Evolutionary conservation across 2,797 vertebrate species (phyloP), one percentile per base, ranked within the genome.

Genomic region (Vespertilio murinus): DNA sequence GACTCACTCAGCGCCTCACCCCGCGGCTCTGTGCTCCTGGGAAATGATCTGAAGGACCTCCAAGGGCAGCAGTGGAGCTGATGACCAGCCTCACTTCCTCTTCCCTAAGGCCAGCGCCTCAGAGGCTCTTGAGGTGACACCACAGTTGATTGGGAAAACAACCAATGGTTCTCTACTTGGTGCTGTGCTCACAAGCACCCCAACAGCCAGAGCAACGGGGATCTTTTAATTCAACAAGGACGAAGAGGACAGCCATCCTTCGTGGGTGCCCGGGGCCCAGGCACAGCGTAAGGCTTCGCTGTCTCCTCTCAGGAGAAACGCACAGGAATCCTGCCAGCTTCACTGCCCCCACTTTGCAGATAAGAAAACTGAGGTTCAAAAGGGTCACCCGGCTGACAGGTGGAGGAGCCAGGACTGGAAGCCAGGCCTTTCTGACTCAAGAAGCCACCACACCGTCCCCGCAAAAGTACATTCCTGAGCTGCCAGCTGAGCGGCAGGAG

Each of bases 211-310:
- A 7, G 67, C 3, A 3, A 45, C 8, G 20, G 6, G 40, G 25
- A n/a, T 33, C 17, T 67, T 56, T 59, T 9, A 80, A 4, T 28
- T 16, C 14, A 54, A 47, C 16, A 9, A 13, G 3, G 47, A n/a
- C 2, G 0, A 2, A 6, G 30, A 33, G 30, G 17, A 54, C 25
- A 30, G 49, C 4, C 7, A 25, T 23, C 40, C 40, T 8, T 22
- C 6, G 45, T 0, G 1, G 35, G 4, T 1, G 25, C 13, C 18
- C 23, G 0, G 3, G 42, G 61, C 28, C 52, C 52, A 22, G 38
- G 82, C 12, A 1, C 3, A 3, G 38, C 0, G 22, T 22, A 5
- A 1, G 0, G 8, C 45, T 40, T 54, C 35, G 0, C 9, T 3
- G 11, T 5, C 22, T 59, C 42, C 67, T 38, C 14, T 87, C 84